Evolutionary conservation across 2,113 vertebrate species (phyloP).

Genomic region (Aegithalos caudatus): DNA sequence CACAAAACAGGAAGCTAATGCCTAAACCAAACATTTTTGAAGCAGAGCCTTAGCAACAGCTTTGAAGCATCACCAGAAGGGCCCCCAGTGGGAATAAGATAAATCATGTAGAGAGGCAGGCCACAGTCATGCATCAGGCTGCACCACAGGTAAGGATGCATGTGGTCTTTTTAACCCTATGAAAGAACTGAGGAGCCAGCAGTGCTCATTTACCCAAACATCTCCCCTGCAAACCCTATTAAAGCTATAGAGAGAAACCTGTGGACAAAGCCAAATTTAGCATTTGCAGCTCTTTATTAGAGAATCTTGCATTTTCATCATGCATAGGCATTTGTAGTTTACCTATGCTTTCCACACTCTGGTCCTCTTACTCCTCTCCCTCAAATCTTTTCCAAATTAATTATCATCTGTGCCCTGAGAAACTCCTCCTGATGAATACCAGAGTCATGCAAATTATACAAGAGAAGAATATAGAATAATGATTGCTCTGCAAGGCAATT

Average conservation of each 20-base stretch:
- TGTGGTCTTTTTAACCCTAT: background rate
- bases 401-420: constrained; percentile 48
- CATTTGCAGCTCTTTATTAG: background rate
- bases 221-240: background rate
- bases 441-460: constrained; percentile 50
- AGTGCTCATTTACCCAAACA: background rate
- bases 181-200: fast-evolving
- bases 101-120: background rate
- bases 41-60: background rate
- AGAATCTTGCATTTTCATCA: background rate
- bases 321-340: background rate
- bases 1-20: background rate
- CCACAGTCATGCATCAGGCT: background rate
- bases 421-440: constrained; percentile 40
- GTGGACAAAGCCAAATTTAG: background rate
- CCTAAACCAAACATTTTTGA: background rate
- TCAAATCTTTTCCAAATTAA: constrained; percentile 46
- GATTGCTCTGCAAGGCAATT: constrained; percentile 46
- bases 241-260: background rate
- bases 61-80: background rate
- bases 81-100: background rate
- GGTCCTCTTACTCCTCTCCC: background rate
- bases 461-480: constrained; percentile 29
- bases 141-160: background rate
- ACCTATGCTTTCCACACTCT: background rate